phyloP scores from a whole-genome alignment of 2,797 vertebrate genomes.

The Ctenopoma kingsleyae region DNA sequence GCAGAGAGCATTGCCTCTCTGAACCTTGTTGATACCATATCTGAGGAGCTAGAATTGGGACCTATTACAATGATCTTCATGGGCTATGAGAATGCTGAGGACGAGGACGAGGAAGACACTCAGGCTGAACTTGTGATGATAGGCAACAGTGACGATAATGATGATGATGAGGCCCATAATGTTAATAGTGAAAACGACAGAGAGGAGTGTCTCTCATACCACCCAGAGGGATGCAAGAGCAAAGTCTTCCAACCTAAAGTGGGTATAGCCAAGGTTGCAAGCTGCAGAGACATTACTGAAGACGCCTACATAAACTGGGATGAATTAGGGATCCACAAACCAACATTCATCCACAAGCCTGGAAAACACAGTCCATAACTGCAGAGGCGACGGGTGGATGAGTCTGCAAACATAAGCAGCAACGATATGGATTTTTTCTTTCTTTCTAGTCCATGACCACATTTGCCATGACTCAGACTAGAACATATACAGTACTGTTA shows the following conservation, averaged over 20 bases:
- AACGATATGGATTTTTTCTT: constrained; percentile 56
- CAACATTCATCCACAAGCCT: constrained; percentile 75
- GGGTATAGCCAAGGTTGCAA: constrained; percentile 68
- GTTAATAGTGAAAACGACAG: constrained; percentile 10
- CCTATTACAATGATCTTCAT: constrained; percentile 97
- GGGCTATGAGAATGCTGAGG: constrained; percentile 91
- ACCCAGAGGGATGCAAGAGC: constrained; percentile 86
- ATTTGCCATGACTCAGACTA: not conserved
- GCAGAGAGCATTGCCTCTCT: constrained; percentile 77
- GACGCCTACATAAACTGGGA: constrained; percentile 79
- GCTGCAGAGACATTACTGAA: constrained; percentile 57
- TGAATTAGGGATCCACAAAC: constrained; percentile 85
- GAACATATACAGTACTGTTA: constrained; percentile 3
- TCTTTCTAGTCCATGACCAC: not conserved
- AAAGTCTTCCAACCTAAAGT: constrained; percentile 87
- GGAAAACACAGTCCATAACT: constrained; percentile 53
- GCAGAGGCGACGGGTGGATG: constrained; percentile 71
- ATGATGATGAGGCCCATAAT: not conserved
- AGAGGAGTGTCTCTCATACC: constrained; percentile 81
- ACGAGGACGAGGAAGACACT: constrained; percentile 87
- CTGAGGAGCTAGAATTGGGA: constrained; percentile 80
- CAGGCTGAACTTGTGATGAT: constrained; percentile 92
- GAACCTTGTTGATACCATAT: constrained; percentile 77
- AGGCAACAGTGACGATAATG: constrained; percentile 80
- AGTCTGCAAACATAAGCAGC: constrained; percentile 86